These are phyloP conservation scores for Nycticryphes semicollaris DNA, from an alignment of 2,113 vertebrate species.

Conservation along the genomic window DNA sequence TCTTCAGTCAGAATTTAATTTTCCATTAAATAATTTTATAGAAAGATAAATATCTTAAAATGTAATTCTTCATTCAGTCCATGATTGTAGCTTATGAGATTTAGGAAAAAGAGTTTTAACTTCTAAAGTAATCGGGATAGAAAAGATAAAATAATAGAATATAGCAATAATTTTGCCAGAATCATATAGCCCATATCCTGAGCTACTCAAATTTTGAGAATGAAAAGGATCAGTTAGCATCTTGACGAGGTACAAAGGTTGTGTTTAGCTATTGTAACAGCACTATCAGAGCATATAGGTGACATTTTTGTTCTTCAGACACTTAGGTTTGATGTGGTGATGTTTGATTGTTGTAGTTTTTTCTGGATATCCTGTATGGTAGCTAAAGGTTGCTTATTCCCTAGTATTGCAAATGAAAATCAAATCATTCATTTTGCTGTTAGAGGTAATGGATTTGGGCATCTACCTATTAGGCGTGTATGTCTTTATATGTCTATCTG, in stretches of 20 bases:
- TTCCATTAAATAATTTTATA: conserved; percentile 4
- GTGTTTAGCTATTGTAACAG: neutral
- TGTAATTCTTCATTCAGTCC: neutral
- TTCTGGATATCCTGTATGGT: neutral
- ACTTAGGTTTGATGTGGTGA: neutral
- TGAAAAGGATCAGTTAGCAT: neutral
- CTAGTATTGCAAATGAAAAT: neutral
- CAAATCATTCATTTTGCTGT: neutral
- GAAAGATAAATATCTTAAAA: conserved; percentile 21
- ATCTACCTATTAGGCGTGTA: neutral
- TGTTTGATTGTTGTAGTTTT: neutral
- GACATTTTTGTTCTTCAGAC: neutral
- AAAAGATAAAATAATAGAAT: neutral
- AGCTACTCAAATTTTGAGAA: neutral
- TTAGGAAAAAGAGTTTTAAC: neutral
- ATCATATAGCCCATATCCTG: neutral
- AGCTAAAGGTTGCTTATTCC: neutral
- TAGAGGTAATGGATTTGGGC: neutral
- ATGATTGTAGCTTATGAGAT: neutral
- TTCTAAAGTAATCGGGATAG: neutral
- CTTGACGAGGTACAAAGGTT: neutral
- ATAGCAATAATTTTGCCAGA: neutral
- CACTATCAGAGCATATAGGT: neutral
- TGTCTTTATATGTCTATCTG: neutral
- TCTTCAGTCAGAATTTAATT: conserved; percentile 16